These are phyloP conservation scores for Drosophila atripex DNA, from an alignment of 2,888 invertebrate species.

Conservation along the genomic window DNA sequence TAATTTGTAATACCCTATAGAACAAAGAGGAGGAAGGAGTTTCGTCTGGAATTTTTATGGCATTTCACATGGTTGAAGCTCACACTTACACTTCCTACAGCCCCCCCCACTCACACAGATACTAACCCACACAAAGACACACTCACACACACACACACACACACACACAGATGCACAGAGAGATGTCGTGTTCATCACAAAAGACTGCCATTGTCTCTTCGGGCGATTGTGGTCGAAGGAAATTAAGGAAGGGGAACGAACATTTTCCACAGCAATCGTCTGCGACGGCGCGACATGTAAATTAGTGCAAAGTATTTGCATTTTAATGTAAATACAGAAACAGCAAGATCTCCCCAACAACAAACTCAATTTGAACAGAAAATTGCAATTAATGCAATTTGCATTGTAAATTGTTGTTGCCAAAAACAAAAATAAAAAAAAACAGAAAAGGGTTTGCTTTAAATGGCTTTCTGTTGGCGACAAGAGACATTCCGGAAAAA, in stretches of 20 bases:
- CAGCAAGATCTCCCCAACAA: conserved; percentile 22
- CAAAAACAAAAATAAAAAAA: conserved; percentile 39
- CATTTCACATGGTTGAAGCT: conserved; percentile 62
- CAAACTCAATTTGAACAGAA: conserved; percentile 46
- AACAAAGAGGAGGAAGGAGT: conserved; percentile 5
- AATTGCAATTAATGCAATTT: conserved; percentile 65
- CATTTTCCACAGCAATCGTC: conserved; percentile 35
- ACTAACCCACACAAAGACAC: background rate
- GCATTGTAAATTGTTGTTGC: conserved; percentile 48
- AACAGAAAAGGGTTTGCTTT: conserved; percentile 18
- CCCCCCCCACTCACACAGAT: conserved; percentile 1
- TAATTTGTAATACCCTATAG: background rate
- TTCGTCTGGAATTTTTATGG: conserved; percentile 68
- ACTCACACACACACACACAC: too few species aligned
- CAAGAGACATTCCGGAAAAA: conserved; percentile 23
- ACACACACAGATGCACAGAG: background rate
- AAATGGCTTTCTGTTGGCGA: conserved; percentile 18
- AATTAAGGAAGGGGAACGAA: conserved; percentile 3
- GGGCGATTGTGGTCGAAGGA: conserved; percentile 9
- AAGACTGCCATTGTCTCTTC: conserved; percentile 70
- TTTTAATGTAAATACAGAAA: conserved; percentile 58
- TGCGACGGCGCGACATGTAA: conserved; percentile 64
- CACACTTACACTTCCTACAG: conserved; percentile 48
- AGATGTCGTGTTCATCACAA: conserved; percentile 52
- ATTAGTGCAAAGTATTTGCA: conserved; percentile 69